Conservation (phyloP, 2,888 invertebrate genomes). For the Orthosia gothica region DNA sequence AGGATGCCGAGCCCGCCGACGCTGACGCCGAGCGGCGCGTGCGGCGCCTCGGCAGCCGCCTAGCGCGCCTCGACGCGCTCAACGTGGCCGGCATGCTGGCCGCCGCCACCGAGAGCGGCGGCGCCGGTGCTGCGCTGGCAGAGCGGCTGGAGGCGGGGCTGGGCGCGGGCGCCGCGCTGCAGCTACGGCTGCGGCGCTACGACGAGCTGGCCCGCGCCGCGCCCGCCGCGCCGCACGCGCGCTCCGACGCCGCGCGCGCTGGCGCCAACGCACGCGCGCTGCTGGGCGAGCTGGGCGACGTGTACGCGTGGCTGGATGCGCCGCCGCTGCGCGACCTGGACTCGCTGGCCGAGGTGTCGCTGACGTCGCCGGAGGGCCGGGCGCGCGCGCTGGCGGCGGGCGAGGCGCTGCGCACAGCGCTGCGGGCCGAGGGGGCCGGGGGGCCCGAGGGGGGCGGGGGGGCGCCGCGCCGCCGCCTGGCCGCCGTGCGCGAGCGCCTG, state of each 20-base stretch:
- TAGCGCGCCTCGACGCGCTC: constrained; percentile 93
- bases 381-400: constrained; percentile 80
- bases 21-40: constrained; percentile 66
- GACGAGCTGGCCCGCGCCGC: constrained; percentile 93
- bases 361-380: constrained; percentile 78
- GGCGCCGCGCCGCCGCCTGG: constrained; percentile 78
- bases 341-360: constrained; percentile 78
- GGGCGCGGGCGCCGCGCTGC: constrained; percentile 86
- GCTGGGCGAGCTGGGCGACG: constrained; percentile 94
- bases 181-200: constrained; percentile 83
- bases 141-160: constrained; percentile 91
- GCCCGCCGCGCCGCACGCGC: constrained; percentile 77
- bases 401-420: constrained; percentile 72
- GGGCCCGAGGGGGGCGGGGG: constrained; percentile 66
- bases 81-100: constrained; percentile 95
- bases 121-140: constrained; percentile 93
- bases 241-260: constrained; percentile 90
- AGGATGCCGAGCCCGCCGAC: constrained; percentile 68
- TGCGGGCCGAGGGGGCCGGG: constrained; percentile 69
- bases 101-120: constrained; percentile 94
- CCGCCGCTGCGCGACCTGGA: constrained; percentile 82
- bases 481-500: constrained; percentile 79
- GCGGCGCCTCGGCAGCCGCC: constrained; percentile 94
- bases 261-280: constrained; percentile 96
- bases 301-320: constrained; percentile 84